Base-by-base conservation (phyloP, 2,113 vertebrate species). In the Misgurnus mizolepis region DNA sequence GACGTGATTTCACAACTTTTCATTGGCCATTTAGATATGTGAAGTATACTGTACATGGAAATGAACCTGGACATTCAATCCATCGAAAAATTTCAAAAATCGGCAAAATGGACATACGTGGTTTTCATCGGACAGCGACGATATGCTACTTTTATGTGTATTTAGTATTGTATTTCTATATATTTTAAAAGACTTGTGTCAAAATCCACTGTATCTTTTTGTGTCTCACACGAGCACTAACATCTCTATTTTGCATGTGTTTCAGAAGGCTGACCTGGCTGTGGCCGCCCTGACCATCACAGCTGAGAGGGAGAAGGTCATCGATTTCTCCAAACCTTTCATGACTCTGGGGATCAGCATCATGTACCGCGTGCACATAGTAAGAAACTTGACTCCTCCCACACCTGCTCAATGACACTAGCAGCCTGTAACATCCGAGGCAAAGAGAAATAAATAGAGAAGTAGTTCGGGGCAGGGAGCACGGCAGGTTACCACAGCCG, bases 271-370 rank as follows among this genome's bases (percentile, higher is more conserved):
- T 0, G 97, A 99, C 56, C 86, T 99, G 91, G 97, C 97, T 0
- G 96, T 99, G 64, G 97, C 97, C 0, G 97, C 95, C 75, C 94
- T 99, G 85, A 99, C 97, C 70, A 99, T 99, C 83, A 99, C 97
- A 0, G 96, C 97, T 0, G 97, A 99, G 88, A 89, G 97, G 7
- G 97, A 99, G 92, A 99, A 98, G 89, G 96, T 98, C 93, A 97
- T 99, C 58, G 97, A 98, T 93, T 99, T 99, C 93, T 98, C 96
- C 55, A 99, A 98, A 87, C 97, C 97, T 0, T 99, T 95, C 91
- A 99, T 99, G 97, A 99, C 96, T 86, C 90, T 99, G 88, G 97
- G 97, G 73, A 99, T 99, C 84, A 99, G 97, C 91, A 97, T 99
- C 87, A 96, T 99, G 93, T 99, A 99, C 90, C 92, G 96, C 40